These are phyloP conservation scores for Dicrostonyx torquatus DNA, from an alignment of 2,797 vertebrate genomes.

Conservation along the genomic window DNA sequence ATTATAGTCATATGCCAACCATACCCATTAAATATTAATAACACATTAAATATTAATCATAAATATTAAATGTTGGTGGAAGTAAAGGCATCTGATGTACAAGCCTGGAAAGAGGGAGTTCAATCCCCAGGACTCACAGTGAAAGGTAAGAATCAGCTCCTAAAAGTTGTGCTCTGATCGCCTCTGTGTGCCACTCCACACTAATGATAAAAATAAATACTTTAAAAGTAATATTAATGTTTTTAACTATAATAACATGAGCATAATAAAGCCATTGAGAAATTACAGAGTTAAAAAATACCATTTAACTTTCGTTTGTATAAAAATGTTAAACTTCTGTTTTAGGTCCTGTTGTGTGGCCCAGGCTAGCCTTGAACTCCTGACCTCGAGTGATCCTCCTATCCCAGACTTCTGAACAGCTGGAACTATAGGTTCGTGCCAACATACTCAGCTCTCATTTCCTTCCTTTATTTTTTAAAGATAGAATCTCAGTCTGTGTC, in stretches of 20 bases:
- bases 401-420: not conserved
- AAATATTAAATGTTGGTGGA: not conserved
- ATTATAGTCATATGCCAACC: not conserved
- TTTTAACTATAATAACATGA: not conserved
- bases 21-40: not conserved
- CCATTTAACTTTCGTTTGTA: not conserved
- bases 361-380: not conserved
- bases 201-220: not conserved
- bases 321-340: not conserved
- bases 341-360: not conserved
- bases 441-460: not conserved
- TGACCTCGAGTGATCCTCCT: no score
- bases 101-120: not conserved
- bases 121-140: not conserved
- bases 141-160: not conserved
- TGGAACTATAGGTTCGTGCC: not conserved
- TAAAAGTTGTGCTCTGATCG: not conserved
- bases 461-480: not conserved
- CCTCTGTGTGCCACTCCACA: not conserved
- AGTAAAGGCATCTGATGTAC: not conserved
- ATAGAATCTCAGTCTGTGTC: not conserved
- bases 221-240: not conserved
- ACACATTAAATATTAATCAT: not conserved
- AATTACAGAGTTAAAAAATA: not conserved
- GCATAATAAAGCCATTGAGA: not conserved